A percentile compares a stretch with the other conserved stretches of the same genome.
Evolutionary conservation across 1,140 invertebrate species (phyloP).

Genomic region (Ganaspis sp.): DNA sequence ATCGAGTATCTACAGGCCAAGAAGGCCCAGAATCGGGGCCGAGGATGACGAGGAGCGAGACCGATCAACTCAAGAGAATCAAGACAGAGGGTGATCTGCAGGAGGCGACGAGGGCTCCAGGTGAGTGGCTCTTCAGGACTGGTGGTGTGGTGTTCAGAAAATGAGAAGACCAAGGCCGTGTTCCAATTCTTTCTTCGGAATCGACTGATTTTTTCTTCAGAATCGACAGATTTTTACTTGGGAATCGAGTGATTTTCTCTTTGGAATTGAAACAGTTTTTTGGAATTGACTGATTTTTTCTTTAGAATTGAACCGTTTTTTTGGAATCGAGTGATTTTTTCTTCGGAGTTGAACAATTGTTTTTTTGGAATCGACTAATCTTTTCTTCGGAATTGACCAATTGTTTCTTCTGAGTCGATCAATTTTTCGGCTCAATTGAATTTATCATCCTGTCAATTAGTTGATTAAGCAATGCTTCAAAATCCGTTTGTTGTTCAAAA

Average conservation of each 20-base stretch:
- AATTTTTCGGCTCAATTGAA: too few species aligned
- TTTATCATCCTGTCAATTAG: too few species aligned
- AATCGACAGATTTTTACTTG: constrained; percentile 33
- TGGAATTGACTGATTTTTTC: too few species aligned
- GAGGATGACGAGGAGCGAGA: constrained; percentile 15
- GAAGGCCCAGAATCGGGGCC: neutral
- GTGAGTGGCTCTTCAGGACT: constrained; percentile 72
- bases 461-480: too few species aligned
- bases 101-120: constrained; percentile 57
- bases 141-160: constrained; percentile 63
- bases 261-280: too few species aligned
- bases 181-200: constrained; percentile 49
- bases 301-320: too few species aligned
- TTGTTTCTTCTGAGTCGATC: too few species aligned
- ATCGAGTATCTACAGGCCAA: constrained; percentile 12
- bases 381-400: too few species aligned
- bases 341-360: too few species aligned
- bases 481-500: too few species aligned
- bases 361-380: too few species aligned
- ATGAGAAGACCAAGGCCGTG: constrained; percentile 59
- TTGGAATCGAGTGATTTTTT: too few species aligned
- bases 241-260: constrained; percentile 31
- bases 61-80: neutral
- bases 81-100: constrained; percentile 41
- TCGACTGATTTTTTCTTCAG: constrained; percentile 42